Base-by-base conservation (phyloP, 2,888 invertebrate species). In the Shargacucullia verbasci region DNA sequence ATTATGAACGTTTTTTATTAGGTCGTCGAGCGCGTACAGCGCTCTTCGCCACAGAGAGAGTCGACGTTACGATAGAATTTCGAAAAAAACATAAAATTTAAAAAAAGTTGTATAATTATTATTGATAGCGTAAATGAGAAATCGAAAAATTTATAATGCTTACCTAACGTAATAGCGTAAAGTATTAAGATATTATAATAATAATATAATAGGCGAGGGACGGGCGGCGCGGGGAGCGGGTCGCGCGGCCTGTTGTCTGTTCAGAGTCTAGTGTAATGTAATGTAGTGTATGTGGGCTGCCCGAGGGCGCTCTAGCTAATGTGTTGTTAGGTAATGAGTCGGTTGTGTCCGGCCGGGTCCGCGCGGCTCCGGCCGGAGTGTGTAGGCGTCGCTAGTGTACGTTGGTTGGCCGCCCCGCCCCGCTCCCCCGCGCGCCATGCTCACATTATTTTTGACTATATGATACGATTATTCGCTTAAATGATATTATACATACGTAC, bases 1-100 rank as follows among this genome's bases (percentile, higher is more conserved):
- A 95, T 94, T 94, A 93, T 94, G 92, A 93, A 94, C 94, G 94
- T 95, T 95, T 95, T 95, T 94, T 92, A 94, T 93, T 91, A 91
- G 94, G 95, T 93, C 94, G 95, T 91, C 92, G 95, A 92, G 95
- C 84, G 86, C 83, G 67, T 76, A 82, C 82, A 70, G 86, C 87
- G 87, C 86, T 85, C 91, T 86, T 57, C 88, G 91, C 90, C 90
- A 82, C 88, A 88, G 92, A 92, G 90, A 92, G 92, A 92, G 86
- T 90, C 90, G 92, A 91, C 88, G 91, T 92, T 92, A 94, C 90
- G 90, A 93, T 94, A 93, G 92, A 92, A 92, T 93, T 94, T 94
- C 88, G 92, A 92, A 92, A 92, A 91, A 92, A 87, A 83, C 89
- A 90, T 88, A 93, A 93, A 92, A 91, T 91, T 92, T 91, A 94